Percentiles rank a stretch among this genome's conserved stretches.
phyloP scores from a whole-genome alignment of 2,797 vertebrate genomes.

The Petrocephalus sullivani region DNA sequence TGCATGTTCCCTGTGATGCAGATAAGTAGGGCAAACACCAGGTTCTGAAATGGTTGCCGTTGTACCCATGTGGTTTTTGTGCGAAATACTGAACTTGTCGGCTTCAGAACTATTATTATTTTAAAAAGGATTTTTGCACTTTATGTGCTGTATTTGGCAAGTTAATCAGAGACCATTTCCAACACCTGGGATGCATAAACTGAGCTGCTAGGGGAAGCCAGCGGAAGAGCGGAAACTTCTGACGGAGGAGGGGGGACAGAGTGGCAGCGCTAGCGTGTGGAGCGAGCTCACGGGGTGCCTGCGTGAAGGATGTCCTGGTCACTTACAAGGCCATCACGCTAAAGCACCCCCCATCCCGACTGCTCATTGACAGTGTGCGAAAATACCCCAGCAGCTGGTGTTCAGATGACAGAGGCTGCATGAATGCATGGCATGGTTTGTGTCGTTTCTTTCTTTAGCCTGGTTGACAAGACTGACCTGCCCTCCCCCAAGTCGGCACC shows the following conservation, averaged over 20 bases:
- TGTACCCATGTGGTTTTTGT: background rate
- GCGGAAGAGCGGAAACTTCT: background rate
- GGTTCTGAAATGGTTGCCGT: background rate
- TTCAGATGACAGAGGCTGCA: constrained; percentile 40
- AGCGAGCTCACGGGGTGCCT: background rate
- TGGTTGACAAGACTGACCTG: background rate
- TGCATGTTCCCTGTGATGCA: background rate
- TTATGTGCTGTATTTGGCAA: background rate
- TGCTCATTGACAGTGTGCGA: constrained; percentile 35
- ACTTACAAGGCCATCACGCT: background rate
- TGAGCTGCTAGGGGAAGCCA: background rate
- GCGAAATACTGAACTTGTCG: background rate
- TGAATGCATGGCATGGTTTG: constrained; percentile 40
- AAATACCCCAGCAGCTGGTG: constrained; percentile 48
- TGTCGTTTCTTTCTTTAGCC: constrained; percentile 20
- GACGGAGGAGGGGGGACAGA: constrained; percentile 41
- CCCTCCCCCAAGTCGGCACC: constrained; percentile 33
- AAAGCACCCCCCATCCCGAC: background rate
- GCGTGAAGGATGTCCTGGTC: background rate
- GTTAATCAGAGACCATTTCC: background rate
- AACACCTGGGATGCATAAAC: background rate
- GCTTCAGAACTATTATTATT: background rate
- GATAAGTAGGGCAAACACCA: background rate
- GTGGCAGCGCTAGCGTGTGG: constrained; percentile 31
- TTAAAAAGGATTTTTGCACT: background rate